These are phyloP conservation scores for Chaetops frenatus DNA, from an alignment of 2,113 vertebrate genomes.

Conservation along the genomic window DNA sequence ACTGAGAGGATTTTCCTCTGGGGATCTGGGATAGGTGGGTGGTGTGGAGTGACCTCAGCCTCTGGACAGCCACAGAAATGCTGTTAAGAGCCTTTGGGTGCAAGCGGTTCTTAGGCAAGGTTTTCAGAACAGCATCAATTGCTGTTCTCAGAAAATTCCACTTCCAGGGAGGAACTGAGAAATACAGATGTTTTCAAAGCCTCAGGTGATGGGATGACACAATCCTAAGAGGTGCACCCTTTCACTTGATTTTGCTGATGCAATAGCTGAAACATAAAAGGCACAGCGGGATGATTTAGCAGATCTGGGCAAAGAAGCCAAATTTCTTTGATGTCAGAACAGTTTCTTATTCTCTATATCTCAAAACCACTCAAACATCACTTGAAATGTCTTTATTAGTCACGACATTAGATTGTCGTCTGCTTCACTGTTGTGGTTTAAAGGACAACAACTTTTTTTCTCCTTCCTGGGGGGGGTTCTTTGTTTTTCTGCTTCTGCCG, in stretches of 20 bases:
- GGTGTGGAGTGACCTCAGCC: neutral
- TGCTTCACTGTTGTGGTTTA: no score
- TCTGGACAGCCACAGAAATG: neutral
- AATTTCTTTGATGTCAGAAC: neutral
- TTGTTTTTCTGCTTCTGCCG: no score
- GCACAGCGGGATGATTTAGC: neutral
- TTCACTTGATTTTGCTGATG: neutral
- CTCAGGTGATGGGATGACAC: neutral
- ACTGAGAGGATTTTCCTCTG: neutral
- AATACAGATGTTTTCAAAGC: neutral
- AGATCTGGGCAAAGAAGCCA: neutral
- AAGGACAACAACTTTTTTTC: no score
- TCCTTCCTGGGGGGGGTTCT: no score
- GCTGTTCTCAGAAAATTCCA: neutral
- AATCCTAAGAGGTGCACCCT: neutral
- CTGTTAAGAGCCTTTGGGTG: neutral
- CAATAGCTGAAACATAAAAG: neutral
- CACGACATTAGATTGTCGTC: neutral
- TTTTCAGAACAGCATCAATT: neutral
- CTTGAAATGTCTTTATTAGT: neutral
- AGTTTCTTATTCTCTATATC: neutral
- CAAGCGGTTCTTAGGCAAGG: fast-evolving
- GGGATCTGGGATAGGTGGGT: neutral
- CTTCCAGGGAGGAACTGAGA: neutral
- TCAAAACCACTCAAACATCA: neutral